phyloP scores from a whole-genome alignment of 2,113 vertebrate species.

The Gorilla gorilla region DNA sequence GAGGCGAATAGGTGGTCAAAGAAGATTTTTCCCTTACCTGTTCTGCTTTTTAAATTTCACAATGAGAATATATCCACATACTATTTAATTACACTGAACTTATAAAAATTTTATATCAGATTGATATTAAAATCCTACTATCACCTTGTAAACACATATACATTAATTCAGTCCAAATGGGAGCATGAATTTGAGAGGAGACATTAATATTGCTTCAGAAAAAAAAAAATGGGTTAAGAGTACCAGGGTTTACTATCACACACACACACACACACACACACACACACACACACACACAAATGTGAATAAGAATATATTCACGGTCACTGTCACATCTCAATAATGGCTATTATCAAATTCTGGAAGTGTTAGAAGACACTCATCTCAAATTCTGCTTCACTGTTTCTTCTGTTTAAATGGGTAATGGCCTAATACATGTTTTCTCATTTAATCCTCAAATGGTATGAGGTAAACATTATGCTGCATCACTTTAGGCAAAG shows the following conservation, averaged over 20 bases:
- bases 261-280: not conserved
- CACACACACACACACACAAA: not conserved
- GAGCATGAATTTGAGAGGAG: slow-evolving; percentile 1
- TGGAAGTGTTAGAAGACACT: not conserved
- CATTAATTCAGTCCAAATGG: slow-evolving; percentile 43
- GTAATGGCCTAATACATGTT: not conserved
- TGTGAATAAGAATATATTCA: not conserved
- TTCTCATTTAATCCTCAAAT: slow-evolving; percentile 33
- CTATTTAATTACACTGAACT: slow-evolving; percentile 40
- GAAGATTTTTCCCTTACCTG: slow-evolving; percentile 18
- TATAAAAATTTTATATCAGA: slow-evolving; percentile 42
- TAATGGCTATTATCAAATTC: slow-evolving; percentile 27
- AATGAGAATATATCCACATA: slow-evolving; percentile 1
- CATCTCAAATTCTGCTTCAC: slow-evolving; percentile 9
- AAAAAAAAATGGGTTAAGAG: not conserved
- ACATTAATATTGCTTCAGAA: slow-evolving; percentile 27
- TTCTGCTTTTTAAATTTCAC: slow-evolving; percentile 15
- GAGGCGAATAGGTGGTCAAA: not conserved
- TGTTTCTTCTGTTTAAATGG: not conserved
- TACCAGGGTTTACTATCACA: not conserved
- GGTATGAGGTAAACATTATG: slow-evolving; percentile 1
- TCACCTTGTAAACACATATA: slow-evolving; percentile 31
- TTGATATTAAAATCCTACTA: not conserved
- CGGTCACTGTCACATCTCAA: not conserved
- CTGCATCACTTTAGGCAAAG: not conserved